phyloP scores from a whole-genome alignment of 2,797 vertebrate species.

The Gymnopithys bicolor region DNA sequence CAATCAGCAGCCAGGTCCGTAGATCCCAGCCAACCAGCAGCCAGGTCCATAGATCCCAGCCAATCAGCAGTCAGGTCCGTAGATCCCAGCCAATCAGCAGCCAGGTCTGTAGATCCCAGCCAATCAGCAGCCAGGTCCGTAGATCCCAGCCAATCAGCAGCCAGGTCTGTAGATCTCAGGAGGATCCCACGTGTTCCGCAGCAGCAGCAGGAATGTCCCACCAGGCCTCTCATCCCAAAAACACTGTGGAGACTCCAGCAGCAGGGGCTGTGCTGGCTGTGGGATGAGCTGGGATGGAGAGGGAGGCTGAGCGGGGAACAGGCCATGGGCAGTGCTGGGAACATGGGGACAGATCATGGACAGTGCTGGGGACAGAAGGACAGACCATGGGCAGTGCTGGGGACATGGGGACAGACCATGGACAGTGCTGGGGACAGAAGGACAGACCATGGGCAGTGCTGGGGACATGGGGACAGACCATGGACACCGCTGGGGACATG shows the following conservation, averaged over 20 bases:
- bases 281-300: background rate
- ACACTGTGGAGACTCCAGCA: accelerated
- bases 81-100: background rate
- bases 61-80: accelerated
- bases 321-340: too few relatives aligned
- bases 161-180: background rate
- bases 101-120: background rate
- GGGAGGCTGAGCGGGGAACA: background rate
- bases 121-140: accelerated
- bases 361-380: too few relatives aligned
- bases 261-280: background rate
- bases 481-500: accelerated
- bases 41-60: accelerated
- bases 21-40: background rate
- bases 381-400: too few relatives aligned
- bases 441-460: too few relatives aligned
- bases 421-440: too few relatives aligned
- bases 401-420: background rate
- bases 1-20: background rate
- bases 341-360: too few relatives aligned
- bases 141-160: background rate
- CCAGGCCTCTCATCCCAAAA: background rate
- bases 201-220: too few relatives aligned
- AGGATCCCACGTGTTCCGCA: too few relatives aligned
- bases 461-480: background rate